Conservation (phyloP, 2,888 invertebrate genomes). For the Miltochrista miniata region DNA sequence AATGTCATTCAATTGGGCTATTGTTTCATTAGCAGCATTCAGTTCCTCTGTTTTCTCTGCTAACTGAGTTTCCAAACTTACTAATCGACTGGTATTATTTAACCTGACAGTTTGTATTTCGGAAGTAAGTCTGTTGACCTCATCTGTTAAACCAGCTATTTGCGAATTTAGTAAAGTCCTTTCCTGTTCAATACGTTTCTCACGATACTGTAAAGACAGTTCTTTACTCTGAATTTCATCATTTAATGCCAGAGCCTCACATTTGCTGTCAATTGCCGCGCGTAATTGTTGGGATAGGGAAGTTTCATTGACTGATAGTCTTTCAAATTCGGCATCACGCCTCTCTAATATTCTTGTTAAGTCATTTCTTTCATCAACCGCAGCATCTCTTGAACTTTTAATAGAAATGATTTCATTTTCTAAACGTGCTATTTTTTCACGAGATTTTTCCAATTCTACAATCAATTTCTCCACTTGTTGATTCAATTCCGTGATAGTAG, state of each 20-base stretch:
- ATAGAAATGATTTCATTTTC: constrained; percentile 87
- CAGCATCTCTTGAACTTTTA: constrained; percentile 87
- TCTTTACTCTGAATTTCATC: constrained; percentile 93
- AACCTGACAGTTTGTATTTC: constrained; percentile 90
- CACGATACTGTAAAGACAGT: constrained; percentile 90
- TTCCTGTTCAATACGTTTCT: constrained; percentile 93
- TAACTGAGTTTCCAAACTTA: constrained; percentile 89
- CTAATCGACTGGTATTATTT: constrained; percentile 85
- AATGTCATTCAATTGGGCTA: constrained; percentile 87
- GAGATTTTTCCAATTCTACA: constrained; percentile 85
- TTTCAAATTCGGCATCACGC: constrained; percentile 88
- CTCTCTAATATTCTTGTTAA: constrained; percentile 88
- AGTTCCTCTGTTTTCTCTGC: constrained; percentile 92
- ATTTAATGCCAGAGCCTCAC: constrained; percentile 90
- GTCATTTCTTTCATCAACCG: constrained; percentile 90
- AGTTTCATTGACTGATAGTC: constrained; percentile 87
- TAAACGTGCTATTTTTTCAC: constrained; percentile 84
- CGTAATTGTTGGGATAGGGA: constrained; percentile 89
- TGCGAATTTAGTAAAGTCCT: constrained; percentile 89
- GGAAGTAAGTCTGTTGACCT: constrained; percentile 90
- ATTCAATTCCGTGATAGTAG: constrained; percentile 86
- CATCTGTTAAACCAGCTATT: constrained; percentile 90
- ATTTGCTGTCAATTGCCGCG: constrained; percentile 90
- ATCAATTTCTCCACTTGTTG: constrained; percentile 85
- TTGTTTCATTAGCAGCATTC: constrained; percentile 87